phyloP scores from a whole-genome alignment of 2,797 vertebrate genomes.

The Alauda arvensis region DNA sequence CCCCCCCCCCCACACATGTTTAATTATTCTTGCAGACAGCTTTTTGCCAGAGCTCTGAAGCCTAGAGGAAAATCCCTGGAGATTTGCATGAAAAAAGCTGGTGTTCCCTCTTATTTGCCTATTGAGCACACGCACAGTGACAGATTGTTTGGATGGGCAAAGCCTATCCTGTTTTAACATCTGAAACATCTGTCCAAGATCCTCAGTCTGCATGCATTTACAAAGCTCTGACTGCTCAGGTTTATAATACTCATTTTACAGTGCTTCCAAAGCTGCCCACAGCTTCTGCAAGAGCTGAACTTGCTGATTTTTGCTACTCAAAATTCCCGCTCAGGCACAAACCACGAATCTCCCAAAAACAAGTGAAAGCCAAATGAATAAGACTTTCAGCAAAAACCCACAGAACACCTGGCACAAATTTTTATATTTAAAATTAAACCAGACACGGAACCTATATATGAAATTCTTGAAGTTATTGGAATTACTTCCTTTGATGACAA shows the following conservation, averaged over 20 bases:
- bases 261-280: not conserved
- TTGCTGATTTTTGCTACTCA: not conserved
- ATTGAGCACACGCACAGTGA: slow-evolving; percentile 38
- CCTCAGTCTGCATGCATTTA: slow-evolving; percentile 4
- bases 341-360: not conserved
- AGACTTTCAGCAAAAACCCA: not conserved
- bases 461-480: not conserved
- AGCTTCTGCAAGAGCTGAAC: not conserved
- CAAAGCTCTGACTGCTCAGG: not conserved
- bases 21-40: slow-evolving; percentile 51
- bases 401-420: not conserved
- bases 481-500: not conserved
- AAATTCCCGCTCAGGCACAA: not conserved
- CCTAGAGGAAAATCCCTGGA: slow-evolving; percentile 44
- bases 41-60: slow-evolving; percentile 51
- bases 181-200: slow-evolving; percentile 38
- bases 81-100: slow-evolving; percentile 60
- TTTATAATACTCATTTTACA: not conserved
- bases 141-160: slow-evolving; percentile 58
- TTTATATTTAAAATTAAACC: not conserved
- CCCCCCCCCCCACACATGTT: not conserved
- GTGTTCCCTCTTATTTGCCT: slow-evolving; percentile 36
- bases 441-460: not conserved
- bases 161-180: slow-evolving; percentile 47
- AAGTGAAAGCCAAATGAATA: too few species aligned